Evolutionary conservation across 2,113 vertebrate species (phyloP).

Genomic region (Zosterops borbonicus): DNA sequence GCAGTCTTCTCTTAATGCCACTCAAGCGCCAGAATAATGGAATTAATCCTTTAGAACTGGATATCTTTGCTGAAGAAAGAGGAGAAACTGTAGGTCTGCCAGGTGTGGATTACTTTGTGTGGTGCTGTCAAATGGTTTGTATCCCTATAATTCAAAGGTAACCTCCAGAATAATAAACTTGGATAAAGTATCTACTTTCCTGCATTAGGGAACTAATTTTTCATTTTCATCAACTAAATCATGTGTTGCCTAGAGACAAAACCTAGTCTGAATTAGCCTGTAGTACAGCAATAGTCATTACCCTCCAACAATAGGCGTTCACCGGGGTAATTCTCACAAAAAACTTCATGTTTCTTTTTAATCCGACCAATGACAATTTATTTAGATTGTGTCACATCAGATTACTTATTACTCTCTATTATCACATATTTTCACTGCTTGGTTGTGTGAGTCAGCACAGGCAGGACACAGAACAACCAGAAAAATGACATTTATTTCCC

Average conservation of each 20-base stretch:
- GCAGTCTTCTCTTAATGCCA: constrained; percentile 75
- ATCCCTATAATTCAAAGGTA: not conserved
- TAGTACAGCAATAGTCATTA: not conserved
- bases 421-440: not conserved
- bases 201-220: not conserved
- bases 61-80: constrained; percentile 78
- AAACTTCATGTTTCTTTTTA: accelerated
- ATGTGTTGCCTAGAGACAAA: not conserved
- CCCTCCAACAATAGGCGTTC: not conserved
- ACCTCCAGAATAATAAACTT: not conserved
- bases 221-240: not conserved
- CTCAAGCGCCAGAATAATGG: constrained; percentile 73
- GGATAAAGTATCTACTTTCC: not conserved
- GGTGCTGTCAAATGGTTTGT: not conserved
- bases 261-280: not conserved
- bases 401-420: not conserved
- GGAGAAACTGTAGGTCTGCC: constrained; percentile 77
- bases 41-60: constrained; percentile 70
- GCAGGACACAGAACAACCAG: not conserved
- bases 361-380: not conserved
- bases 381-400: not conserved
- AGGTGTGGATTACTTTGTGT: constrained; percentile 52
- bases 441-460: not conserved
- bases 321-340: not conserved
- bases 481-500: not conserved